Base-by-base conservation (phyloP, 1,140 invertebrate genomes). In the Chlorops oryzae region DNA sequence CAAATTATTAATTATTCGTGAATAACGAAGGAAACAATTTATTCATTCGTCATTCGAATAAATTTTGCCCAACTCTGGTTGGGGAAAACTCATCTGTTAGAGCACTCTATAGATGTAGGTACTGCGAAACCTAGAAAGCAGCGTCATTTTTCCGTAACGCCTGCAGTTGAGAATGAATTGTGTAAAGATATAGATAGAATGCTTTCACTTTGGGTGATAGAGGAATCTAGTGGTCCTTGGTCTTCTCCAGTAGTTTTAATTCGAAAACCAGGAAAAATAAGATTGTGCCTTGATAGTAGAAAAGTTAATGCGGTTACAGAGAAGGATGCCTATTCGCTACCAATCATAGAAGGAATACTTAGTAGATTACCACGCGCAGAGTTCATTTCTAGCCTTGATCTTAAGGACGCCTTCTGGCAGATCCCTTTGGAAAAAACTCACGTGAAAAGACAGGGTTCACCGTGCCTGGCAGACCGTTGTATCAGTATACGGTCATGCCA, bases 261-360 rank as follows among this genome's bases (percentile, higher is more conserved):
- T 17, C 17, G 32, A 9, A 55, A 51, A 35, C 54, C 54, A 5
- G 54, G 49, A 13, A 52, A 55, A 27, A 20, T 48, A 20, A n/a
- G 49, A 62, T n/a, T 73, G 51, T 73, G 67, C 48, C 55, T 73
- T 10, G 72, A 75, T 44, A 63, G 62, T 21, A 40, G 73, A 3
- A 63, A 61, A 47, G 22, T 74, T 5, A 75, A 74, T 40, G 51
- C 59, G 2, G 43, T 73, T 1, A 71, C 73, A 1, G 64, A 59
- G 27, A 57, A 56, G 17, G 65, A 74, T 49, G 61, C 63, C 2
- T 54, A 54, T 23, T 54, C 52, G 13, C 25, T 61, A 10, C 59
- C 61, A 1, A 41, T 62, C n/a, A 66, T 74, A 40, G 52, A 58
- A 4, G 41, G 51, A 9, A 68, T 68, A 17, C 41, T 74, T 13